These are phyloP conservation scores for Caretta caretta DNA, from an alignment of 2,113 vertebrate species.

Conservation along the genomic window DNA sequence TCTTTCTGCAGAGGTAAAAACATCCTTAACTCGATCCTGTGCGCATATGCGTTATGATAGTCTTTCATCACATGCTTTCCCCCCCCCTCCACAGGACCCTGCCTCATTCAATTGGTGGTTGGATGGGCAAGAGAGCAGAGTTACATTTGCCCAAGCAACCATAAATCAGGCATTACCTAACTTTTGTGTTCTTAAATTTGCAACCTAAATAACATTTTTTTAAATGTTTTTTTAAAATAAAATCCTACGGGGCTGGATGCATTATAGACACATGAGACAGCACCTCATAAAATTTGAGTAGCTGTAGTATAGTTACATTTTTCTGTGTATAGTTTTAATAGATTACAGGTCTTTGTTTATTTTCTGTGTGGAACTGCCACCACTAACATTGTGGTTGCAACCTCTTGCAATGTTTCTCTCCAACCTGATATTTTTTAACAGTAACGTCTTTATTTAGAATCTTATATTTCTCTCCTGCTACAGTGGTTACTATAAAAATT, in stretches of 20 bases:
- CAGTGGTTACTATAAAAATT: not conserved
- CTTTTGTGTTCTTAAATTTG: not conserved
- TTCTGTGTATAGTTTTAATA: not conserved
- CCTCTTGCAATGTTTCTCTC: not conserved
- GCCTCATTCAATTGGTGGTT: not conserved
- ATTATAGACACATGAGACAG: not conserved
- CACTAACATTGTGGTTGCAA: not conserved
- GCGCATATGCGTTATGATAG: constrained; percentile 23
- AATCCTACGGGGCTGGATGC: not conserved
- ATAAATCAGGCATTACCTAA: not conserved
- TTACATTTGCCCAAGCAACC: not conserved
- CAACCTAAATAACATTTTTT: not conserved
- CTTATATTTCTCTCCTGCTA: not conserved
- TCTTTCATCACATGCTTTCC: not conserved
- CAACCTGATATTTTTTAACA: not conserved
- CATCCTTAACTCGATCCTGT: constrained; percentile 52
- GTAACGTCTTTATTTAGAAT: not conserved
- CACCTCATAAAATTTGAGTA: accelerated
- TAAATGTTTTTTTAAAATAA: not conserved
- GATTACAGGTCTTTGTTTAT: constrained; percentile 14
- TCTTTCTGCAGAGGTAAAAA: constrained; percentile 35
- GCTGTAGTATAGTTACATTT: not conserved
- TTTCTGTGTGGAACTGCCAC: not conserved
- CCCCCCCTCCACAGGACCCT: not conserved
- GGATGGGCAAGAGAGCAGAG: not conserved